Base-by-base conservation (phyloP, 1,140 invertebrate species). In the Drosophila murphyi region DNA sequence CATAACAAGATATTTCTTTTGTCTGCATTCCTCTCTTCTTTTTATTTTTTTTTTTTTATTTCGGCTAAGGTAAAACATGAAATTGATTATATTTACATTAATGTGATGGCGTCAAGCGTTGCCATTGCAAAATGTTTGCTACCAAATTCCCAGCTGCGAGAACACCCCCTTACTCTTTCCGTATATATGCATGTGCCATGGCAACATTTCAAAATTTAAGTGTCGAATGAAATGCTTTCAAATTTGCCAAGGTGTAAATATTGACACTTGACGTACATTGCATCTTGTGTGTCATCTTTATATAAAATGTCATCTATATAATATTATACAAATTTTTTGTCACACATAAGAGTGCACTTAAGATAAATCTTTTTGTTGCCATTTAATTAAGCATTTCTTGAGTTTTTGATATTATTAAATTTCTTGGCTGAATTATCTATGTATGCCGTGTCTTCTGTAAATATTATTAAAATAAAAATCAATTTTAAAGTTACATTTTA, bases 31-130 rank as follows among this genome's bases (percentile, higher is more conserved):
- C 63, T 39, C 72, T 32, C 43, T 35, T 67, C 60, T 51, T 51
- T 55, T 10, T 2, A 31, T 60, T 48, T 10, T 35, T 55, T 54
- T 41, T 72, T 76, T 48, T 54, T 75, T 71, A 82, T 88, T 89
- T 89, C 59, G 76, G 80, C 85, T 43, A 48, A 74, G 72, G 72
- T 81, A 89, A 90, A 89, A 89, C 85, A 90, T 81, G 74, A 89
- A 89, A 89, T 89, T 89, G 85, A 89, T 89, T 89, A 89, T 89
- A 89, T 89, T 89, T 89, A 90, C 85, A 89, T 89, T 89, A 89
- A 89, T 90, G 86, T 76, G 78, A 81, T 86, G 78, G 78, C 81
- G 69, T 90, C 80, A 89, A 90, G 80, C 82, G 85, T 78, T 89
- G 83, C 73, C 77, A 80, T 88, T 87, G 79, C 62, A 82, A 87